These are phyloP conservation scores for Myzus persicae DNA, from an alignment of 1,140 invertebrate genomes.

Conservation along the genomic window DNA sequence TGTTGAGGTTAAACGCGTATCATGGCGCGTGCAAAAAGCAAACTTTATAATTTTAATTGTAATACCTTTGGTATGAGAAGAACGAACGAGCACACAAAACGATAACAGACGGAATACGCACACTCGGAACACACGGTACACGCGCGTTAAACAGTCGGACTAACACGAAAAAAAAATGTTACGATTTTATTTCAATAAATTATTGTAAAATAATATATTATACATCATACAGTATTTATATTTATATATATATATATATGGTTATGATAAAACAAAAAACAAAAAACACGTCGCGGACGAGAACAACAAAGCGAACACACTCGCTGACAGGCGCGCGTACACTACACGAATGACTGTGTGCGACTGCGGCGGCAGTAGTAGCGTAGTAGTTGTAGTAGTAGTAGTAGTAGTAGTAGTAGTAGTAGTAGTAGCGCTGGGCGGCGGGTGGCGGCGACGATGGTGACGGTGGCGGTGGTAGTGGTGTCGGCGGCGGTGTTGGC, in stretches of 20 bases:
- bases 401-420: not conserved
- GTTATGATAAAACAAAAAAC: not conserved
- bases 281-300: not conserved
- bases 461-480: too few species aligned
- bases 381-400: not conserved
- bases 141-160: not conserved
- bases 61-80: not conserved
- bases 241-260: not conserved
- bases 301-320: not conserved
- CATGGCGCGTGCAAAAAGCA: not conserved
- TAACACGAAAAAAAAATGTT: not conserved
- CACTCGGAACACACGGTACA: not conserved
- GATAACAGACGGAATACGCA: not conserved
- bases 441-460: not conserved
- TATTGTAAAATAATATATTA: not conserved
- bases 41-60: not conserved
- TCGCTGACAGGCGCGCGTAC: not conserved
- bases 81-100: not conserved
- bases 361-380: not conserved
- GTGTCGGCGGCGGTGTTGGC: not conserved
- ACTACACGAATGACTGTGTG: not conserved
- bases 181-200: not conserved
- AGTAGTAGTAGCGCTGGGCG: not conserved
- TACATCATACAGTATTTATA: not conserved
- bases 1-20: not conserved